Conservation (phyloP, 2,797 vertebrate species). For the Salarias fasciatus region DNA sequence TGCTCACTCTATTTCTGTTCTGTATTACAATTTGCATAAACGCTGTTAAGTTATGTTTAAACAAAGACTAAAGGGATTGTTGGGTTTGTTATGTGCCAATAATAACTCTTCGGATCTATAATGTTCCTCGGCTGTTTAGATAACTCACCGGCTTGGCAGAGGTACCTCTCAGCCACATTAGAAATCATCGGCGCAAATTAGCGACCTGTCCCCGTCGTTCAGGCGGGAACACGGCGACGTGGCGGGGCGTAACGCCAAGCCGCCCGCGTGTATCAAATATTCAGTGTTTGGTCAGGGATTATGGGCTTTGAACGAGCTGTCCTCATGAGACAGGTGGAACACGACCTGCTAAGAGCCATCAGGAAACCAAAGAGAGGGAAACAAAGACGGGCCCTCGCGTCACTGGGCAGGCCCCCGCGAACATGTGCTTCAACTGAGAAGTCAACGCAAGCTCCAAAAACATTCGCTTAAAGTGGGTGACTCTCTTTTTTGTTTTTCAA, state of each 20-base stretch:
- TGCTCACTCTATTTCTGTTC: background rate
- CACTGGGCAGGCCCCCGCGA: constrained; percentile 37
- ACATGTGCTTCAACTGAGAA: constrained; percentile 14
- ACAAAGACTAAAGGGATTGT: too few species aligned
- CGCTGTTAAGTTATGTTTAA: too few species aligned
- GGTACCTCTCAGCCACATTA: constrained; percentile 16
- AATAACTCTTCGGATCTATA: too few species aligned
- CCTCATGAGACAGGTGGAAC: constrained; percentile 77
- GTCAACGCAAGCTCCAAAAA: constrained; percentile 4
- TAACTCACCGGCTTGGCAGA: background rate
- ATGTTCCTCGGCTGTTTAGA: background rate
- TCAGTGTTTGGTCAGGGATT: constrained; percentile 83
- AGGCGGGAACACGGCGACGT: constrained; percentile 33
- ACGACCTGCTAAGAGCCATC: constrained; percentile 77
- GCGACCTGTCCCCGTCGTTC: constrained; percentile 34
- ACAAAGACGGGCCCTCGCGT: constrained; percentile 67
- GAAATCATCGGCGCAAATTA: constrained; percentile 38
- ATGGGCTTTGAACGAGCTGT: constrained; percentile 66
- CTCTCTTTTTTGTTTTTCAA: too few species aligned
- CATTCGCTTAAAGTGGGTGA: too few species aligned
- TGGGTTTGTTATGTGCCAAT: too few species aligned
- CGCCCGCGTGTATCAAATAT: constrained; percentile 79
- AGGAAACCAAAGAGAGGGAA: constrained; percentile 77
- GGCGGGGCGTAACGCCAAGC: constrained; percentile 55
- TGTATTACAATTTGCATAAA: too few species aligned